A percentile compares a stretch with the other conserved stretches of the same genome.
Evolutionary conservation across 2,113 vertebrate genomes (phyloP).

Genomic region (Ariopsis seemanni): DNA sequence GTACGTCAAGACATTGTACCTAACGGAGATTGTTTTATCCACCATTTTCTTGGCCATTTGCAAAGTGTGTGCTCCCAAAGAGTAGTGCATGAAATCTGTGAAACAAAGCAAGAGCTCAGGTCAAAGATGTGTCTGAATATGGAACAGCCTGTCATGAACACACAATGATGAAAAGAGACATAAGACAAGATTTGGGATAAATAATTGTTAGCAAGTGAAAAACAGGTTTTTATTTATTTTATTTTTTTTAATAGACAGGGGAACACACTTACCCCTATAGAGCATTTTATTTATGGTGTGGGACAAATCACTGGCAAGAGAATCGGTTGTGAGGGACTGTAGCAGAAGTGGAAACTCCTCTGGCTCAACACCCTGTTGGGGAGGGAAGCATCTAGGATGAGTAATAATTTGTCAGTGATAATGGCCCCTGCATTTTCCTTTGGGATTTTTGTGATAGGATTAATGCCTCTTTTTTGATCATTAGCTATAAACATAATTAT

Average conservation of each 20-base stretch:
- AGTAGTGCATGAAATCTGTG: constrained; percentile 79
- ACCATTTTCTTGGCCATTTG: constrained; percentile 82
- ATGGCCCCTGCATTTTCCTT: background rate
- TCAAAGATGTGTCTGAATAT: constrained; percentile 9
- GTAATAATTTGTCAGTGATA: background rate
- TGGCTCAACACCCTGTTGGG: constrained; percentile 81
- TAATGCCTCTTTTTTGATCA: background rate
- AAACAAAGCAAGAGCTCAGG: constrained; percentile 1
- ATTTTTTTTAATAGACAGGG: background rate
- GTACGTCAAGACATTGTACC: constrained; percentile 64
- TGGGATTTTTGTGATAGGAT: background rate
- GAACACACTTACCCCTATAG: constrained; percentile 77
- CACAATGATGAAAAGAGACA: background rate
- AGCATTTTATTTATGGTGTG: constrained; percentile 76
- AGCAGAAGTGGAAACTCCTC: constrained; percentile 80
- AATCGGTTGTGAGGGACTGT: constrained; percentile 77
- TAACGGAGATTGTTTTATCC: constrained; percentile 83
- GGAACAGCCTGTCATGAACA: background rate
- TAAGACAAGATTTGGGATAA: background rate
- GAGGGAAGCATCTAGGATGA: background rate
- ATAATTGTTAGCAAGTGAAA: background rate
- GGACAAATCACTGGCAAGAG: constrained; percentile 72
- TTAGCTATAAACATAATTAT: background rate
- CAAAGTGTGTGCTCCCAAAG: constrained; percentile 78
- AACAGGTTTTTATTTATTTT: background rate